phyloP scores from a whole-genome alignment of 2,888 invertebrate species.

The Chrysolina haemoptera region DNA sequence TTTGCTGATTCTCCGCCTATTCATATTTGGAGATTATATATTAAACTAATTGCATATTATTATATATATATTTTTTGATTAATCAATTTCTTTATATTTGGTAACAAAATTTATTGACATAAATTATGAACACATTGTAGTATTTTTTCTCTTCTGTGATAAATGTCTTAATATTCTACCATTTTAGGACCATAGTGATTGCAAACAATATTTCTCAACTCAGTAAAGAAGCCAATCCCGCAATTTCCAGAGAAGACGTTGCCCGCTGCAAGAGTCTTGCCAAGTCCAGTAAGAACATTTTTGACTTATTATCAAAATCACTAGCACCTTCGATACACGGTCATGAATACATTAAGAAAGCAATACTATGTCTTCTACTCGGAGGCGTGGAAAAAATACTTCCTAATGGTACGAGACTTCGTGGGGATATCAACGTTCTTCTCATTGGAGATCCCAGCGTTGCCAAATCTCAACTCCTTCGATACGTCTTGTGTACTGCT shows the following conservation, averaged over 20 bases:
- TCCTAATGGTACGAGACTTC: constrained; percentile 90
- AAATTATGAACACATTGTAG: no score
- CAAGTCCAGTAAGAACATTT: constrained; percentile 83
- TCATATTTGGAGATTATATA: no score
- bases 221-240: constrained; percentile 87
- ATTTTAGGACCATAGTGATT: constrained; percentile 88
- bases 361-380: constrained; percentile 92
- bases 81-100: no score
- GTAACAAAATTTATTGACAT: no score
- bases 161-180: neutral
- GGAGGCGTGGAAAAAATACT: constrained; percentile 97
- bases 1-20: no score
- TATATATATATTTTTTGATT: no score
- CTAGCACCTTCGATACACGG: constrained; percentile 99
- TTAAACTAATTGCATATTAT: no score
- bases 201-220: constrained; percentile 93
- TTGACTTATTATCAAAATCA: constrained; percentile 91
- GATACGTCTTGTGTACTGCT: constrained; percentile 95
- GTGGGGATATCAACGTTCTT: constrained; percentile 77
- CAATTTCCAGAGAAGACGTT: constrained; percentile 89
- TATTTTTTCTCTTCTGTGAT: no score
- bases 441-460: constrained; percentile 98
- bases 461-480: constrained; percentile 95
- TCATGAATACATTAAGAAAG: constrained; percentile 96
- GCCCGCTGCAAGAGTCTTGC: constrained; percentile 88